phyloP scores from a whole-genome alignment of 35 echinoderm and acorn worm species.

The Ophiothrix spiculata region DNA sequence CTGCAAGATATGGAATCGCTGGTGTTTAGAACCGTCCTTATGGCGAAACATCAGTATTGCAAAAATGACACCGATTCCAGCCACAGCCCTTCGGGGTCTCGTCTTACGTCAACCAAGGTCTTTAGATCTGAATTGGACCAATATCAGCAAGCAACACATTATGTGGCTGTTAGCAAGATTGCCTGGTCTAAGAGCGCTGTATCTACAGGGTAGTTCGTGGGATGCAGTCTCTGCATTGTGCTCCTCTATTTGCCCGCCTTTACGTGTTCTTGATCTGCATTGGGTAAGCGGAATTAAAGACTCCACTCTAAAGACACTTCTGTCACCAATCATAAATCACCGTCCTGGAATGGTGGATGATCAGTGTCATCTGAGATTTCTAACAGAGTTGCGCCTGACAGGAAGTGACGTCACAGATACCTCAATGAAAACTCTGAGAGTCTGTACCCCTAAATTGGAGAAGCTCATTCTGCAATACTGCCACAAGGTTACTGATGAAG shows the following conservation, averaged over 20 bases:
- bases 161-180: constrained; percentile 76
- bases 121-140: constrained; percentile 64
- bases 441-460: constrained; percentile 36
- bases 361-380: constrained; percentile 53
- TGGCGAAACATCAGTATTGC: constrained; percentile 66
- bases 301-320: constrained; percentile 32
- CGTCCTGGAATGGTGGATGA: constrained; percentile 85
- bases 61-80: constrained; percentile 32
- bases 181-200: constrained; percentile 61
- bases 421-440: constrained; percentile 45
- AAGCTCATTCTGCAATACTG: constrained; percentile 82
- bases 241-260: constrained; percentile 62
- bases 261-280: constrained; percentile 60
- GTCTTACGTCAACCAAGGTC: constrained; percentile 79
- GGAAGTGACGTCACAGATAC: constrained; percentile 93
- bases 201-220: constrained; percentile 49
- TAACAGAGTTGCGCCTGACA: constrained; percentile 50
- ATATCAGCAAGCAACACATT: constrained; percentile 75
- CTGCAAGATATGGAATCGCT: constrained; percentile 95
- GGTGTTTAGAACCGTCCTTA: constrained; percentile 78
- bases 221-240: constrained; percentile 58
- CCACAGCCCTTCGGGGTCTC: constrained; percentile 57
- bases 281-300: constrained; percentile 84
- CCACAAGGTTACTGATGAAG: constrained; percentile 60
- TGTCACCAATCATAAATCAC: constrained; percentile 70